Evolutionary conservation across 2,797 vertebrate species (phyloP).

Genomic region (Threskiornis aethiopicus): DNA sequence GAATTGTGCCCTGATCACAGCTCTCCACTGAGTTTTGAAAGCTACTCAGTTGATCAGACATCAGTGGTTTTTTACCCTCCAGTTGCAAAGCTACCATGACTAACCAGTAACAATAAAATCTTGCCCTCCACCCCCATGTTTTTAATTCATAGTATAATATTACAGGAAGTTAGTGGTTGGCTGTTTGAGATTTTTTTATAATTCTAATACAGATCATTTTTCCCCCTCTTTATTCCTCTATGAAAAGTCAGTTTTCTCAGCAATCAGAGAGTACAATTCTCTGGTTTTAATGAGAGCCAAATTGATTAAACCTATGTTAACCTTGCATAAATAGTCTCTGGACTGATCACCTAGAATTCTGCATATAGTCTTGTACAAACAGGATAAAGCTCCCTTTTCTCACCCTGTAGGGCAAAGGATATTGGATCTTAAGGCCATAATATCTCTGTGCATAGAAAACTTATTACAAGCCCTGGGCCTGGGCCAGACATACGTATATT

Average conservation of each 20-base stretch:
- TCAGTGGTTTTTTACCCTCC: background rate
- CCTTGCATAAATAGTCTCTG: background rate
- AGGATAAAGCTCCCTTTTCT: slow-evolving; percentile 53
- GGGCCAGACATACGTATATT: slow-evolving; percentile 30
- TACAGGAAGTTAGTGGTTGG: background rate
- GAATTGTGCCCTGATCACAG: background rate
- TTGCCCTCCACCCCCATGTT: background rate
- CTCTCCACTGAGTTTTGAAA: background rate
- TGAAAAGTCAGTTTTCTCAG: background rate
- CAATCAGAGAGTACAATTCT: background rate
- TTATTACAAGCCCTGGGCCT: slow-evolving; percentile 12
- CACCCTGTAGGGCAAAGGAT: slow-evolving; percentile 59
- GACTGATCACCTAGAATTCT: background rate
- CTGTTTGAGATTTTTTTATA: background rate
- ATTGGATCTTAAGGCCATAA: slow-evolving; percentile 38
- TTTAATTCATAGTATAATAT: background rate
- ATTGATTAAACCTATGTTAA: background rate
- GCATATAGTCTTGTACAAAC: background rate
- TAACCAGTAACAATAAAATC: background rate
- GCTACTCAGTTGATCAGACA: background rate
- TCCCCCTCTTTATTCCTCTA: background rate
- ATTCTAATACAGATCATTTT: background rate
- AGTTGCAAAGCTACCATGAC: background rate
- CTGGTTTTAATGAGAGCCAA: background rate
- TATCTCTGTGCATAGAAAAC: slow-evolving; percentile 29